Evolutionary conservation across 1,140 invertebrate species (phyloP).

Genomic region (Ceratosolen solmsi): DNA sequence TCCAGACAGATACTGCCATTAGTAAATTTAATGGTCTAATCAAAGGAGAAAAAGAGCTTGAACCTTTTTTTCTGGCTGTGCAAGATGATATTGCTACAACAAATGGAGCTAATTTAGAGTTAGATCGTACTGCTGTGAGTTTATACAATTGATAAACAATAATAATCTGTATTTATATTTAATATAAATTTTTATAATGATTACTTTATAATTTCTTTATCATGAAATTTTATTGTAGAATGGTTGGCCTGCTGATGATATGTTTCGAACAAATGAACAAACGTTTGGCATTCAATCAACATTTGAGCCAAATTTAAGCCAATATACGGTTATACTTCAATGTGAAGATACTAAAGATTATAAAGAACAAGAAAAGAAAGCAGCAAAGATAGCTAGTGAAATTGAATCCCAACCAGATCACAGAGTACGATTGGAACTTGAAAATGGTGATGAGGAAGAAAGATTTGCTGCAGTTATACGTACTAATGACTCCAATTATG

Average conservation of each 20-base stretch:
- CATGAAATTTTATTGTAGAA: conserved; percentile 74
- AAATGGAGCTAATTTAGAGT: conserved; percentile 79
- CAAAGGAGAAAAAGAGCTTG: conserved; percentile 88
- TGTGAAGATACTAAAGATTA: conserved; percentile 90
- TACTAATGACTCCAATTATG: conserved; percentile 18
- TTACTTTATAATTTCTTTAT: background rate
- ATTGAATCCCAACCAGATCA: conserved; percentile 90
- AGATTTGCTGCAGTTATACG: conserved; percentile 83
- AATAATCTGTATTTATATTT: background rate
- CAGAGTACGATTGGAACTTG: conserved; percentile 85
- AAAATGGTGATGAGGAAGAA: conserved; percentile 94
- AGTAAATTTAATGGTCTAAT: conserved; percentile 78
- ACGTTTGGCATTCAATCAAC: conserved; percentile 90
- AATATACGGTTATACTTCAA: conserved; percentile 91
- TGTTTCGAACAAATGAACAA: conserved; percentile 95
- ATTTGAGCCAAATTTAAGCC: conserved; percentile 87
- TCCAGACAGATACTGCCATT: conserved; percentile 88
- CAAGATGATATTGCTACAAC: conserved; percentile 84
- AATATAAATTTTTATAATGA: background rate
- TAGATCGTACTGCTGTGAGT: conserved; percentile 77
- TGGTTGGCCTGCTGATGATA: conserved; percentile 95
- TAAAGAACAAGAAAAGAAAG: conserved; percentile 80
- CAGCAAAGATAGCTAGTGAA: conserved; percentile 89
- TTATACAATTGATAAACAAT: background rate
- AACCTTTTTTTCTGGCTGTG: conserved; percentile 73